phyloP scores from a whole-genome alignment of 2,797 vertebrate genomes.

The Cirrhinus mrigala region DNA sequence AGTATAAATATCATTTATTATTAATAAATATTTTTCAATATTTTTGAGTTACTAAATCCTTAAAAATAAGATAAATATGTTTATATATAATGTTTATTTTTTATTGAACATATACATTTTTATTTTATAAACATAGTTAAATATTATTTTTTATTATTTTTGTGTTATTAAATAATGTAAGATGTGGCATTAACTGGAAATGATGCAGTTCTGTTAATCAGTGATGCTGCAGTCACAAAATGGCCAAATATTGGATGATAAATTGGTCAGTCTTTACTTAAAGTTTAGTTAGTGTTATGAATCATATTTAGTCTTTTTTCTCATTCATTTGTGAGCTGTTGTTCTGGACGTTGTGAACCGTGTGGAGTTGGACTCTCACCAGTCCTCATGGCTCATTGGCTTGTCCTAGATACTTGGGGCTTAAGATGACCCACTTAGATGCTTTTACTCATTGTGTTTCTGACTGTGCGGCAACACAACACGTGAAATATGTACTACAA shows the following conservation, averaged over 20 bases:
- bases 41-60: too few relatives aligned
- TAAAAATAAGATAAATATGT: too few relatives aligned
- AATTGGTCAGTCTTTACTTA: neutral
- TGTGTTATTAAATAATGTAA: neutral
- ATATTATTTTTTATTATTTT: neutral
- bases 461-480: constrained; percentile 47
- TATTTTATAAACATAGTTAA: neutral
- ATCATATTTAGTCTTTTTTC: neutral
- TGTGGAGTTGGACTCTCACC: constrained; percentile 29
- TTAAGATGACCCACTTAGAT: constrained; percentile 55
- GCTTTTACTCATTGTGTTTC: constrained; percentile 25
- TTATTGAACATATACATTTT: too few relatives aligned
- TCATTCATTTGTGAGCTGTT: neutral
- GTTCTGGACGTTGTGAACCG: neutral
- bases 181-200: too few relatives aligned
- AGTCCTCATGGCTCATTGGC: constrained; percentile 13
- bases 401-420: constrained; percentile 51
- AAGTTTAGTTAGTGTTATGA: neutral
- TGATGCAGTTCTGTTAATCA: neutral
- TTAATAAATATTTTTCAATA: too few relatives aligned
- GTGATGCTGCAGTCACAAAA: neutral
- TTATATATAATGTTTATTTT: too few relatives aligned
- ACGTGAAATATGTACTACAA: constrained; percentile 25
- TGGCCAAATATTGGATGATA: neutral
- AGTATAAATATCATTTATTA: too few relatives aligned